Evolutionary conservation across 2,797 vertebrate genomes (phyloP).

Genomic region (Pseudochaenichthys georgianus): DNA sequence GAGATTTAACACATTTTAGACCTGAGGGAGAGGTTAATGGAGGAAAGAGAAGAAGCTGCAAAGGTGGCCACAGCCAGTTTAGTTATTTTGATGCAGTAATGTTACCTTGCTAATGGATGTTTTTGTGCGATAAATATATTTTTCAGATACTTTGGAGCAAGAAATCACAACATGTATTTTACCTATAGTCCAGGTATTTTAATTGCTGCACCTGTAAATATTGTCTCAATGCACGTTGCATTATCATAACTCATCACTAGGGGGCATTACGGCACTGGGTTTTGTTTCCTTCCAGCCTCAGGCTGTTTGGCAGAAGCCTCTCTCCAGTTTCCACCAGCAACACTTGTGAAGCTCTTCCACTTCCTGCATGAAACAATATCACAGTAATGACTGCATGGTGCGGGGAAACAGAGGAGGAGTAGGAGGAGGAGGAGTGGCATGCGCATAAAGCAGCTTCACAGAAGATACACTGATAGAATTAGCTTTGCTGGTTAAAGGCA

Average conservation of each 20-base stretch:
- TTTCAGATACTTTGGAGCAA: background rate
- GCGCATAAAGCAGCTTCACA: background rate
- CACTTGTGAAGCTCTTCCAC: constrained; percentile 55
- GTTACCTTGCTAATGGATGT: background rate
- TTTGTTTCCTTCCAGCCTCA: constrained; percentile 5
- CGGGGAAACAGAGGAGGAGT: constrained; percentile 19
- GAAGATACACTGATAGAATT: constrained; percentile 8
- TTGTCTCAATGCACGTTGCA: background rate
- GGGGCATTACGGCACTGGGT: constrained; percentile 68
- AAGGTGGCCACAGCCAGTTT: constrained; percentile 38
- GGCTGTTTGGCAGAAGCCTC: constrained; percentile 40
- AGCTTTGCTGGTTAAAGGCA: background rate
- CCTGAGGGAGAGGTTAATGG: constrained; percentile 55
- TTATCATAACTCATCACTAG: constrained; percentile 62
- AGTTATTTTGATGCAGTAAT: constrained; percentile 2
- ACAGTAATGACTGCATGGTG: constrained; percentile 60
- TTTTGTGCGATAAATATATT: constrained; percentile 9
- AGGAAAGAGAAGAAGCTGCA: constrained; percentile 40
- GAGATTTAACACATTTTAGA: constrained; percentile 60
- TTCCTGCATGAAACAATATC: constrained; percentile 60
- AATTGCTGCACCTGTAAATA: background rate
- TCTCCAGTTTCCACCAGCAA: constrained; percentile 58
- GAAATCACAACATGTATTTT: background rate
- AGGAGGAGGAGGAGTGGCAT: no score
- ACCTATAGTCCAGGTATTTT: background rate